Percentiles rank a stretch among this genome's conserved stretches.
Conservation (phyloP, 1,140 invertebrate species). For the Telenomus remus region DNA sequence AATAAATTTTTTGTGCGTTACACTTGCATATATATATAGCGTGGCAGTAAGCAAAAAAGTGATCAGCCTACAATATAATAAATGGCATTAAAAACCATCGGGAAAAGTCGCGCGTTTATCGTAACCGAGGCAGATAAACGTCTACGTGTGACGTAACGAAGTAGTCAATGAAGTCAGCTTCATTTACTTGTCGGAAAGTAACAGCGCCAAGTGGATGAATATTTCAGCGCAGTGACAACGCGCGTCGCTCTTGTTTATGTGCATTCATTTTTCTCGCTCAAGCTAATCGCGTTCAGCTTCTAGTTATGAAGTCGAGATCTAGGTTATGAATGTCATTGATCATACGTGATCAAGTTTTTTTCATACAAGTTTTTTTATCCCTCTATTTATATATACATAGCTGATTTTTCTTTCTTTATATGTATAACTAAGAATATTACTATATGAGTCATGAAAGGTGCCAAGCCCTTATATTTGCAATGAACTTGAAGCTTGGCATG, state of each 20-base stretch:
- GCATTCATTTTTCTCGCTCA: constrained; percentile 10
- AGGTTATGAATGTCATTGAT: constrained; percentile 30
- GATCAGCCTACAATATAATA: constrained; percentile 25
- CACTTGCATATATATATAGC: constrained; percentile 8
- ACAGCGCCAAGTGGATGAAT: constrained; percentile 50
- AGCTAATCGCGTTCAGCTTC: constrained; percentile 24
- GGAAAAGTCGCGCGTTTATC: constrained; percentile 45
- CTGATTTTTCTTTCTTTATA: constrained; percentile 8
- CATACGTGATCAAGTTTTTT: constrained; percentile 6
- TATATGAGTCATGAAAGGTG: constrained; percentile 31
- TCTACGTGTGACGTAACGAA: constrained; percentile 38
- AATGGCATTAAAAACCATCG: constrained; percentile 17
- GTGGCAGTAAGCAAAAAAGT: constrained; percentile 8
- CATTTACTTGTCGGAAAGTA: constrained; percentile 53
- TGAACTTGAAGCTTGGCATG: constrained; percentile 42
- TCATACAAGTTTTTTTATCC: neutral
- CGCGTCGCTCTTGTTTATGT: constrained; percentile 16
- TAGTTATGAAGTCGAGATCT: constrained; percentile 20
- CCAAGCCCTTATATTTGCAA: constrained; percentile 33
- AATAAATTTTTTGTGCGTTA: constrained; percentile 15
- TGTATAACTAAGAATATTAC: constrained; percentile 29
- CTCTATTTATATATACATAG: constrained; percentile 1
- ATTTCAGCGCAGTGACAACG: constrained; percentile 41
- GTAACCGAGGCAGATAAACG: constrained; percentile 43
- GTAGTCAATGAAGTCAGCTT: constrained; percentile 55